These are phyloP conservation scores for Labia minor DNA, from an alignment of 2,888 invertebrate species.

Conservation along the genomic window DNA sequence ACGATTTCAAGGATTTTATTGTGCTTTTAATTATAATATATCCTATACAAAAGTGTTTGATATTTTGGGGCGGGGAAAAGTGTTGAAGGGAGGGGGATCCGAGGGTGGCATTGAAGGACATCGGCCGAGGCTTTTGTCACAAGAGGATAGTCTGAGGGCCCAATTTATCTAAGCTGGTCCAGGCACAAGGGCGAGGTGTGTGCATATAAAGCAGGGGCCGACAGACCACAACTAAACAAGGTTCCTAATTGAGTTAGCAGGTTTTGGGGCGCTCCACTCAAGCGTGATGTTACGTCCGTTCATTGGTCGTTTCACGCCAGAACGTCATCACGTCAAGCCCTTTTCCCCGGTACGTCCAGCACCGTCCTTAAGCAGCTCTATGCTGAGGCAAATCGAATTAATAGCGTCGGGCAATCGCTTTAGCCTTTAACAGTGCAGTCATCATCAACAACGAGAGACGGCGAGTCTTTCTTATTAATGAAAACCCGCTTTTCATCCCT, in stretches of 20 bases:
- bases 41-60: too few relatives aligned
- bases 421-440: too few relatives aligned
- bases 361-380: neutral
- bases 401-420: neutral
- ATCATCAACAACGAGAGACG: too few relatives aligned
- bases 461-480: too few relatives aligned
- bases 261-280: slow-evolving; percentile 1
- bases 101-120: too few relatives aligned
- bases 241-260: neutral
- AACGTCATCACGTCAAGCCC: neutral
- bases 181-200: neutral
- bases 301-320: slow-evolving; percentile 3
- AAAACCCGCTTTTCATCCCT: too few relatives aligned
- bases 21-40: too few relatives aligned
- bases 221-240: neutral
- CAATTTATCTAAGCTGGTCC: neutral
- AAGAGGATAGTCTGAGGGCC: neutral
- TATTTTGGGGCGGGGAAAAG: too few relatives aligned
- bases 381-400: neutral
- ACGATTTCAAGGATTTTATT: too few relatives aligned
- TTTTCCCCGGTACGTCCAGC: neutral
- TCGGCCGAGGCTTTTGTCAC: too few relatives aligned
- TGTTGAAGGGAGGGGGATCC: too few relatives aligned
- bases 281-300: neutral
- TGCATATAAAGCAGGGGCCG: neutral